Evolutionary conservation across 2,888 invertebrate genomes (phyloP), one percentile per base, ranked within the genome.

Genomic region (Euproctis similis): DNA sequence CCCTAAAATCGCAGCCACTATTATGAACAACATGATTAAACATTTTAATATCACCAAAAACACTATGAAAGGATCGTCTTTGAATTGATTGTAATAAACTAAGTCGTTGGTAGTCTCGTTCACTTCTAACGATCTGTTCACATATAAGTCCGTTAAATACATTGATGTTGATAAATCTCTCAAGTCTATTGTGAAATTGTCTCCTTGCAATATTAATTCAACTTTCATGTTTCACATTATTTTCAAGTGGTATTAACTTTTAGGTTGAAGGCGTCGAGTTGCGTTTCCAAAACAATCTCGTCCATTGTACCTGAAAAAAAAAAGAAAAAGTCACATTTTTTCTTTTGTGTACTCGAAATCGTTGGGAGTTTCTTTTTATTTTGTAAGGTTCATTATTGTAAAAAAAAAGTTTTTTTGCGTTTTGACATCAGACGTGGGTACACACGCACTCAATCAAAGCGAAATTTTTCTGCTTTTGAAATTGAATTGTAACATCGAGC

Each of bases 1-100:
- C 24, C 97, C 97, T 49, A 96, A 91, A 33, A 96, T 88, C 42
- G 97, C 96, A 24, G 94, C 91, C 26, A 95, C 69, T 40, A 97
- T 96, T 39, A 97, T 95, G 55, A 93, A 88, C 20, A 91, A 88
- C 94, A 96, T 96, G 27, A 96, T 91, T 12, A 93, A 85, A 41
- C 90, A 89, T 85, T 93, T 94, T 36, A 92, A 53, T 12, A 89
- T 74, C 42, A 90, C 72, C 24, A 90, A 46, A 36, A 90, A 76
- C 19, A 88, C 84, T 26, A 88, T 75, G 65, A 91, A 84, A 27
- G 82, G 68, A 2, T 77, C 73, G 18, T 75, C 73, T 26, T 63
- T 46, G 27, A 80, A 81, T 24, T 72, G 76, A 29, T 77, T 80
- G 1, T 65, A 53, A 45, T 71, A 80, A 0, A 77, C 66, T 14